Evolutionary conservation across 2,797 vertebrate species (phyloP).

Genomic region (Siniperca obscura): DNA sequence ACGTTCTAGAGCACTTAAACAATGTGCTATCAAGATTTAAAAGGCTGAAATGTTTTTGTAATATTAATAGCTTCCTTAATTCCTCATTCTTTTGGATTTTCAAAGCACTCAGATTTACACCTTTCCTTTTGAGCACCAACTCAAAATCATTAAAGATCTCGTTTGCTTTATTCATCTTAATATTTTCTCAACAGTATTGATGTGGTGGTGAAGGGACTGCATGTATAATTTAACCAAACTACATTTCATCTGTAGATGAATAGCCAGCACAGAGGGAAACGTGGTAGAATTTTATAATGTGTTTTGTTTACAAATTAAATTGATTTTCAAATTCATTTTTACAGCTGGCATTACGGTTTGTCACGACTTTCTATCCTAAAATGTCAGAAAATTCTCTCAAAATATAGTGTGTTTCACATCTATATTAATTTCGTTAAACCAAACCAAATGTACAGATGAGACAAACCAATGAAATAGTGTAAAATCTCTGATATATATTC

Average conservation of each 20-base stretch:
- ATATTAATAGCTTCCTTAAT: slow-evolving; percentile 9
- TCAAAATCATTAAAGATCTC: neutral
- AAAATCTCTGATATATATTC: neutral
- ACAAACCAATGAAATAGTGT: neutral
- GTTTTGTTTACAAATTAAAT: slow-evolving; percentile 21
- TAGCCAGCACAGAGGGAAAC: neutral
- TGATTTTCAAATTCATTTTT: neutral
- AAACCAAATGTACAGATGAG: slow-evolving; percentile 15
- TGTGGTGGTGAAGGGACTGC: neutral
- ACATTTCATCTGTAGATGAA: slow-evolving; percentile 1
- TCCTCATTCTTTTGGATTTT: neutral
- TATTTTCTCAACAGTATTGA: neutral
- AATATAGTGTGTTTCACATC: neutral
- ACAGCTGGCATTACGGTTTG: neutral
- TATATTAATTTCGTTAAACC: neutral
- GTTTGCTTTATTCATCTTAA: neutral
- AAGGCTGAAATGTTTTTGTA: slow-evolving; percentile 4
- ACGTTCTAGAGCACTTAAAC: slow-evolving; percentile 30
- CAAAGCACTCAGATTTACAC: neutral
- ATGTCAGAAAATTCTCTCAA: neutral
- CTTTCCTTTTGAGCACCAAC: neutral
- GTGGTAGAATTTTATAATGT: slow-evolving; percentile 12
- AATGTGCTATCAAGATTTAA: slow-evolving; percentile 6
- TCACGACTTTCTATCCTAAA: neutral
- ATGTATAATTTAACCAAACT: slow-evolving; percentile 18